phyloP scores from a whole-genome alignment of 2,797 vertebrate genomes.

The Gallirallus australis region DNA sequence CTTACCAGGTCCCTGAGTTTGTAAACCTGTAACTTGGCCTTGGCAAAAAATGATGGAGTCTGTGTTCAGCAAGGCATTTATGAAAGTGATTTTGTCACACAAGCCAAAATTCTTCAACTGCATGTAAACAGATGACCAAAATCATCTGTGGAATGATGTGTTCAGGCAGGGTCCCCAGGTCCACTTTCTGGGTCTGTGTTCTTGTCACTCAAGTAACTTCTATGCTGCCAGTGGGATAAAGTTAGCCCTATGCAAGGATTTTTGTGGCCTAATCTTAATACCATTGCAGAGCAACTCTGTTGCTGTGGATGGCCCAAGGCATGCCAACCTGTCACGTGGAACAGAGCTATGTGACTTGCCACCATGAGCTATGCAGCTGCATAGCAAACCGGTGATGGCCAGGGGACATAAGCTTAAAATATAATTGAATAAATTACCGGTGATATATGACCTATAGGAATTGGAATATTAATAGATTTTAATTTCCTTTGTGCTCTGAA shows the following conservation, averaged over 20 bases:
- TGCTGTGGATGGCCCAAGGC: background rate
- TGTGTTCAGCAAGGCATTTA: background rate
- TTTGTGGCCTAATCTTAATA: constrained; percentile 1
- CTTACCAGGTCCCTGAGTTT: background rate
- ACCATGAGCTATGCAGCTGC: constrained; percentile 22
- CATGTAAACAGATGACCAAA: background rate
- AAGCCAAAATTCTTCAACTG: background rate
- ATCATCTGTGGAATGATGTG: background rate
- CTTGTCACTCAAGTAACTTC: background rate
- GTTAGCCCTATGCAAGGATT: background rate
- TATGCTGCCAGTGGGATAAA: background rate
- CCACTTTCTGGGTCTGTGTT: background rate
- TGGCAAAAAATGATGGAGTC: background rate
- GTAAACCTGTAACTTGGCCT: background rate
- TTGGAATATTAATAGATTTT: background rate
- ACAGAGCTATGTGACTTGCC: background rate
- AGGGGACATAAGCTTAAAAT: constrained; percentile 15
- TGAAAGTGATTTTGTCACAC: background rate
- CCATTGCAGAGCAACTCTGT: background rate
- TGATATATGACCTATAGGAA: background rate
- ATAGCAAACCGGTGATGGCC: constrained; percentile 12
- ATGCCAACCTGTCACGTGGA: constrained; percentile 13
- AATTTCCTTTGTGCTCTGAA: background rate
- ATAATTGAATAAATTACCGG: constrained; percentile 17
- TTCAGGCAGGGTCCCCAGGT: background rate